These are phyloP conservation scores for Clavelina lepadiformis DNA, from an alignment of 23 tunicate genomes.

Conservation along the genomic window DNA sequence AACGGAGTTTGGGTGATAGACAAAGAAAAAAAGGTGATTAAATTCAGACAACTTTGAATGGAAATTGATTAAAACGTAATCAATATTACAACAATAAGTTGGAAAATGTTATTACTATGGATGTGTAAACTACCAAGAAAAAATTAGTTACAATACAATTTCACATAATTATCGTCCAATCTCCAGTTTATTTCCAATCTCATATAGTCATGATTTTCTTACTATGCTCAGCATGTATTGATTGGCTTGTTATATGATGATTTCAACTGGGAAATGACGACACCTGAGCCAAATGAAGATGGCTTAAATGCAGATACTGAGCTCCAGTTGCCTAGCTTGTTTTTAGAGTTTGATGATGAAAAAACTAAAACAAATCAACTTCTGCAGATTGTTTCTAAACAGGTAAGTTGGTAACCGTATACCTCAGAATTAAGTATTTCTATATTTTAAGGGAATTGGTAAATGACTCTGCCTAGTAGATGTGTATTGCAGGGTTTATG, in stretches of 20 bases:
- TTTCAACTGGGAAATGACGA: conserved; percentile 86
- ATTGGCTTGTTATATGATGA: conserved; percentile 58
- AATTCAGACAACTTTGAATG: no score
- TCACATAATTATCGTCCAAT: no score
- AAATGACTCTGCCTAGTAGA: no score
- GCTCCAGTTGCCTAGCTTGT: conserved; percentile 47
- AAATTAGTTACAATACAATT: no score
- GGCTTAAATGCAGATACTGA: conserved; percentile 7
- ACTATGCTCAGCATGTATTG: conserved; percentile 78
- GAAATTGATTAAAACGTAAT: no score
- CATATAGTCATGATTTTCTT: neutral
- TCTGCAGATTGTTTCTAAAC: conserved; percentile 70
- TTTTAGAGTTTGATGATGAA: conserved; percentile 74
- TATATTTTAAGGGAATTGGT: no score
- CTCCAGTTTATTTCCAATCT: neutral
- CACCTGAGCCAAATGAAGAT: neutral
- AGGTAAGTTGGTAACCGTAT: no score
- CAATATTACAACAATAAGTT: no score
- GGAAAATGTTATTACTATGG: no score
- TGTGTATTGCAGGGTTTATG: no score
- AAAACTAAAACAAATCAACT: conserved; percentile 31
- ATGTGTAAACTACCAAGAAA: no score
- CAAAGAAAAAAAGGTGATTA: conserved; percentile 63
- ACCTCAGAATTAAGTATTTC: no score
- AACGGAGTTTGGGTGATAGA: conserved; percentile 73